These are phyloP conservation scores for Axea sp. DNA, from an alignment of 2,888 invertebrate species.

Conservation along the genomic window DNA sequence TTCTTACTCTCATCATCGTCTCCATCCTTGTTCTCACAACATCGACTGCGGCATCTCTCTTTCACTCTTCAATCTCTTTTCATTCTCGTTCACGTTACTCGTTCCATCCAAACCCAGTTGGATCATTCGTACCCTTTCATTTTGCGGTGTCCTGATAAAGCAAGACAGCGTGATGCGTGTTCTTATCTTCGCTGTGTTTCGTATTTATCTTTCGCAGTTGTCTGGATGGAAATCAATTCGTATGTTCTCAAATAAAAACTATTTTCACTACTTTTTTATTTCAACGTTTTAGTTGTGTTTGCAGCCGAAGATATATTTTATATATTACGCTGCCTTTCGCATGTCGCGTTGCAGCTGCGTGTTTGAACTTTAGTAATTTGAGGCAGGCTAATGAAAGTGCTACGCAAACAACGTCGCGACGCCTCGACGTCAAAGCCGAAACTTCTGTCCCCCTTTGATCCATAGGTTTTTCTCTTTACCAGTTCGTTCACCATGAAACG, in stretches of 20 bases:
- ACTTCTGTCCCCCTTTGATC: slow-evolving; percentile 67
- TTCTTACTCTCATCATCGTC: slow-evolving; percentile 22
- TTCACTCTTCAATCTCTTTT: slow-evolving; percentile 55
- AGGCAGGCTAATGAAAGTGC: slow-evolving; percentile 79
- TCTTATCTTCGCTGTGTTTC: slow-evolving; percentile 25
- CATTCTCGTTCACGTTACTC: slow-evolving; percentile 57
- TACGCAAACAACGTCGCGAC: slow-evolving; percentile 78
- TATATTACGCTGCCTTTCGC: slow-evolving; percentile 68
- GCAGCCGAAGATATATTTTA: slow-evolving; percentile 44
- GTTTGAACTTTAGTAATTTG: slow-evolving; percentile 79
- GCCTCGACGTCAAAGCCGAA: slow-evolving; percentile 77
- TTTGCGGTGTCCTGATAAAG: slow-evolving; percentile 48
- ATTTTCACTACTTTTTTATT: background rate
- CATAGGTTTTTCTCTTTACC: slow-evolving; percentile 63
- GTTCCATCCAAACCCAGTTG: slow-evolving; percentile 34
- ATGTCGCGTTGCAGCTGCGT: slow-evolving; percentile 68
- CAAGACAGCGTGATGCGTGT: slow-evolving; percentile 42
- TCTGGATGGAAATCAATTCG: slow-evolving; percentile 38
- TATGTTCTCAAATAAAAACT: background rate
- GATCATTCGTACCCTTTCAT: slow-evolving; percentile 54
- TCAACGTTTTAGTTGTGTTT: too few species aligned
- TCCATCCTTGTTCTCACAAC: slow-evolving; percentile 47
- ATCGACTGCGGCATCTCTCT: slow-evolving; percentile 44
- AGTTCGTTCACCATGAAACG: slow-evolving; percentile 61
- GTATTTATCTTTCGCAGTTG: slow-evolving; percentile 32